Evolutionary conservation across 2,113 vertebrate species (phyloP).

Genomic region (Hiodon alosoides): DNA sequence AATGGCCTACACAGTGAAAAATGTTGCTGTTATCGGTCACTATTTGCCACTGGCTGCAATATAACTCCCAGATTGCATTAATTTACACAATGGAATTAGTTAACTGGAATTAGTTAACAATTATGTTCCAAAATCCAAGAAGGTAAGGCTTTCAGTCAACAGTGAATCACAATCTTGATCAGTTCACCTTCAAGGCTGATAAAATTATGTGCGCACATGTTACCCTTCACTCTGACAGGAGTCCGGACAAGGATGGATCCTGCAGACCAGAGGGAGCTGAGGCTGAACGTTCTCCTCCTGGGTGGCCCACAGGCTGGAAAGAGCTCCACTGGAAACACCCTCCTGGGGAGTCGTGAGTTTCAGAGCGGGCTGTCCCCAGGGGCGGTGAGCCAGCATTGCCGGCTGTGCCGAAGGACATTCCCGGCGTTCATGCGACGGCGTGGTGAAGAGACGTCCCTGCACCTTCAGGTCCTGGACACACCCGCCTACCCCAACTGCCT

Average conservation of each 20-base stretch:
- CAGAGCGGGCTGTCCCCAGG: slow-evolving; percentile 44
- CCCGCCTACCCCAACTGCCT: slow-evolving; percentile 58
- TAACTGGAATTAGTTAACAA: too few relatives aligned
- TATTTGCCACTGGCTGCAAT: too few relatives aligned
- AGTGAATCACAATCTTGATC: neutral
- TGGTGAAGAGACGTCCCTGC: slow-evolving; percentile 54
- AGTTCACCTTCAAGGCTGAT: neutral
- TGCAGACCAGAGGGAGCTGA: slow-evolving; percentile 34
- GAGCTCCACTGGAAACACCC: slow-evolving; percentile 71
- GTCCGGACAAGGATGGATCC: neutral
- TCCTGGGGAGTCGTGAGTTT: slow-evolving; percentile 73
- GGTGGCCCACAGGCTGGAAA: slow-evolving; percentile 71
- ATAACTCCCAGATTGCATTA: too few relatives aligned
- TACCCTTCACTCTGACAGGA: neutral
- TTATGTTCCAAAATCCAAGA: too few relatives aligned
- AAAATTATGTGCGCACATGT: neutral
- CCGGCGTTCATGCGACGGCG: slow-evolving; percentile 43
- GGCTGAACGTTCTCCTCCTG: slow-evolving; percentile 68
- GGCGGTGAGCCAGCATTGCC: slow-evolving; percentile 51
- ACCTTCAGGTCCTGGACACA: slow-evolving; percentile 67
- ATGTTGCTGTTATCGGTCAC: too few relatives aligned
- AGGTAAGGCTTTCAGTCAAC: too few relatives aligned
- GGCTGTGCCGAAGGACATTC: slow-evolving; percentile 49
- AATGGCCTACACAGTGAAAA: too few relatives aligned
- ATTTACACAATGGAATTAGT: too few relatives aligned